Evolutionary conservation across 2,113 vertebrate genomes (phyloP).

Genomic region (Marmota flaviventris): DNA sequence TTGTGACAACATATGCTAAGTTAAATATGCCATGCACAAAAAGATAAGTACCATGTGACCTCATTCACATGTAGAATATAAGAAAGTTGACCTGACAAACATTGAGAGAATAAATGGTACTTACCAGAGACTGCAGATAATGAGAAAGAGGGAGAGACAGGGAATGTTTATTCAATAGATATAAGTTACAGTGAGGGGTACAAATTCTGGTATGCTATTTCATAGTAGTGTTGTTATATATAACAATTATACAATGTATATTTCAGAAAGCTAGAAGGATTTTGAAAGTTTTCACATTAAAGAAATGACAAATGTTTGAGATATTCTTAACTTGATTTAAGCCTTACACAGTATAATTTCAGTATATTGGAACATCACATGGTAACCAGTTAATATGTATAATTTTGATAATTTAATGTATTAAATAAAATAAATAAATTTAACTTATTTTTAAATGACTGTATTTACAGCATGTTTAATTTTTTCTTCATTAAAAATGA

Average conservation of each 20-base stretch:
- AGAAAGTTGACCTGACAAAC: background rate
- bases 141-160: too few relatives aligned
- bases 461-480: slow-evolving; percentile 9
- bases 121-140: background rate
- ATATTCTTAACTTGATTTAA: background rate
- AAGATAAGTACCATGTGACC: background rate
- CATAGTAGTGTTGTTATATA: background rate
- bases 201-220: background rate
- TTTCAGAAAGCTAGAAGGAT: background rate
- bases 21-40: background rate
- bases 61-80: background rate
- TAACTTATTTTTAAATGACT: slow-evolving; percentile 66
- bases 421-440: background rate
- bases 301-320: background rate
- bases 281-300: background rate
- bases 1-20: background rate
- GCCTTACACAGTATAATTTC: background rate
- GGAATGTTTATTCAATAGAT: background rate
- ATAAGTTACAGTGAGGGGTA: background rate
- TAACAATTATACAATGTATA: background rate
- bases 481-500: background rate
- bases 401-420: background rate
- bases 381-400: background rate
- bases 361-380: background rate
- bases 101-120: background rate